These are phyloP conservation scores for Bursaphelenchus mucronatus DNA, from an alignment of 1,140 invertebrate genomes.

Conservation along the genomic window DNA sequence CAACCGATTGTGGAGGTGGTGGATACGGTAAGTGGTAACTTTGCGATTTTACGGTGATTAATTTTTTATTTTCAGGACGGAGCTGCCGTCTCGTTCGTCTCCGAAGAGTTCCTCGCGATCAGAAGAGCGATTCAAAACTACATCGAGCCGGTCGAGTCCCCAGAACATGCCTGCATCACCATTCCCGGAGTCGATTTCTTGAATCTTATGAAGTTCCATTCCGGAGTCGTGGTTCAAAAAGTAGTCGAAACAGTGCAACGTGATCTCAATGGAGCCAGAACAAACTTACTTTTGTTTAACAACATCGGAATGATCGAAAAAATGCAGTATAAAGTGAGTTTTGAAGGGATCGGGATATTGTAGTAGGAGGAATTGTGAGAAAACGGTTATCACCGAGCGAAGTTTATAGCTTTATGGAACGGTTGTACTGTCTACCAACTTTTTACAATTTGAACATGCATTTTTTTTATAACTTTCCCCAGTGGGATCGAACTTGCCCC, in stretches of 20 bases:
- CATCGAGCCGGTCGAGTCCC: background rate
- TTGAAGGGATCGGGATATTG: too few relatives aligned
- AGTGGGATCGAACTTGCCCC: too few relatives aligned
- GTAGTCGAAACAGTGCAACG: slow-evolving; percentile 3
- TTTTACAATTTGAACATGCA: too few relatives aligned
- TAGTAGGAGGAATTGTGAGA: too few relatives aligned
- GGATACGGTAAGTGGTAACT: too few relatives aligned
- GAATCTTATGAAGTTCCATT: slow-evolving; percentile 3
- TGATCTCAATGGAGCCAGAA: background rate
- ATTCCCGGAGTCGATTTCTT: slow-evolving; percentile 11
- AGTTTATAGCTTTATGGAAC: too few relatives aligned
- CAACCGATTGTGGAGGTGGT: too few relatives aligned
- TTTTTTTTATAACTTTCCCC: too few relatives aligned
- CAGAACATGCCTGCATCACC: slow-evolving; percentile 2
- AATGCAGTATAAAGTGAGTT: slow-evolving; percentile 26
- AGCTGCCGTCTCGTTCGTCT: slow-evolving; percentile 2
- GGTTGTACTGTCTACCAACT: too few relatives aligned
- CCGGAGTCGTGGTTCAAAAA: slow-evolving; percentile 6
- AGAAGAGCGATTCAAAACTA: slow-evolving; percentile 8
- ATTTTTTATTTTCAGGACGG: background rate
- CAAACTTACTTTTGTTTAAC: slow-evolving; percentile 31
- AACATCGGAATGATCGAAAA: slow-evolving; percentile 11
- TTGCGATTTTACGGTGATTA: too few relatives aligned
- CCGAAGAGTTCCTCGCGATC: slow-evolving; percentile 6
- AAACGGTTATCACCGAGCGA: too few relatives aligned